Base-by-base conservation (phyloP, 2,113 vertebrate species). In the zebrafish (Danio rerio) region DNA sequence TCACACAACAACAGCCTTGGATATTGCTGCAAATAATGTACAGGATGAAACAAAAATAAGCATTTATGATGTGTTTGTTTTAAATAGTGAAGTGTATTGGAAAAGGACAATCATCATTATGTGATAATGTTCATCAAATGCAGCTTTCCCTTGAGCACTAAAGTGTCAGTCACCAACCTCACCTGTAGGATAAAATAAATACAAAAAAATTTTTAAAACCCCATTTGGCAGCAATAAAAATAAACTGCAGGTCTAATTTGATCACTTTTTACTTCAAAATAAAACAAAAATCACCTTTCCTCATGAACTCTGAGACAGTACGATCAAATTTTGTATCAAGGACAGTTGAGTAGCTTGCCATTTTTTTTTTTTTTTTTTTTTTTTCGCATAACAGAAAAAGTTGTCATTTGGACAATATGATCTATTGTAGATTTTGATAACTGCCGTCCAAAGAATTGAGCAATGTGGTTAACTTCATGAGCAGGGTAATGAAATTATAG, bases 141-240 rank as follows among this genome's bases (percentile, higher is more conserved):
- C 90, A 80, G 90, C 78, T 69, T 90, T 91, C 80, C 94, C 91
- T 74, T 92, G 88, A 80, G 93, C 89, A 1, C 90, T 95, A 88
- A 95, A 95, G 65, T 94, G 73, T 62, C 93, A 95, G 70, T 95
- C 94, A 0, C 94, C 93, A 0, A 94, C 91, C 21, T 56, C 66
- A 9, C 92, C 94, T 95, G 56, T 4, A 42, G 2, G 5, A 52
- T 9, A 52, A 3, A 2, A 52, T 11, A 52, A 11, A 52, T 52
- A 11, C 49, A 52, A 52, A 9, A 1, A 15, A 59, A 2, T 92
- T 8, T n/a, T 59, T 7, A n/a, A 59, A 59, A 59, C 1, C 6
- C 16, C 5, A 49, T 45, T 9, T 1, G 9, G 45, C 6, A 16
- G 45, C 4, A 6, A 7, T 62, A 50, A 72, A 78, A 42, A 31